Conservation (phyloP, 2,113 vertebrate genomes). For the Trinectes maculatus region DNA sequence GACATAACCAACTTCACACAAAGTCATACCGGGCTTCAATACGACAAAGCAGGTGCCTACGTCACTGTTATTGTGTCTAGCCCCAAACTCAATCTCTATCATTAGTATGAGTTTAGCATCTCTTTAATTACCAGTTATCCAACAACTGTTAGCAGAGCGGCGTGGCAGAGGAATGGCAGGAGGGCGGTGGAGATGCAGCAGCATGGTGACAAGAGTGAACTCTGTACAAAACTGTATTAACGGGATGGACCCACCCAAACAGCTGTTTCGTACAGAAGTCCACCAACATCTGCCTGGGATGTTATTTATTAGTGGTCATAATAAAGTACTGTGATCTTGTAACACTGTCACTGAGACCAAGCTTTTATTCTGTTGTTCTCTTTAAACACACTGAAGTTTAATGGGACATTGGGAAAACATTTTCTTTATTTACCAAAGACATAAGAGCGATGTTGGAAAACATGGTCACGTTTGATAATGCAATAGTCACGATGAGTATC, state of each 20-base stretch:
- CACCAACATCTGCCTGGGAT: not conserved
- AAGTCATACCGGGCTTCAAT: conserved; percentile 29
- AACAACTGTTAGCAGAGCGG: conserved; percentile 45
- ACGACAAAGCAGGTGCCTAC: not conserved
- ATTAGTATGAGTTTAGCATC: conserved; percentile 49
- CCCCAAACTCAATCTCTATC: conserved; percentile 55
- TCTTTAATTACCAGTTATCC: conserved; percentile 65
- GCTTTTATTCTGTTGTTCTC: not conserved
- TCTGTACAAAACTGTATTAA: conserved; percentile 49
- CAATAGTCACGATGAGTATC: too few relatives aligned
- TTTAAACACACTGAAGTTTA: not conserved
- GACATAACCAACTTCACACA: conserved; percentile 36
- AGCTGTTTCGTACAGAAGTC: conserved; percentile 37
- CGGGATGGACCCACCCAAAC: conserved; percentile 53
- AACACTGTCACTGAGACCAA: not conserved
- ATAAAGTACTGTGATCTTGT: not conserved
- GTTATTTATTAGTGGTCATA: not conserved
- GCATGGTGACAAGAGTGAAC: conserved; percentile 53
- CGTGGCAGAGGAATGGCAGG: conserved; percentile 47
- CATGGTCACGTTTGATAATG: too few relatives aligned
- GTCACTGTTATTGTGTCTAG: conserved; percentile 30
- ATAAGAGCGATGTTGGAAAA: not conserved
- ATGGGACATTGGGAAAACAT: not conserved
- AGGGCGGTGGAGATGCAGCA: conserved; percentile 49
- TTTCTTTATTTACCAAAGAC: not conserved